These are phyloP conservation scores for Luidia sarsii DNA, from an alignment of 53 echinoderm and acorn worm species.

Conservation along the genomic window DNA sequence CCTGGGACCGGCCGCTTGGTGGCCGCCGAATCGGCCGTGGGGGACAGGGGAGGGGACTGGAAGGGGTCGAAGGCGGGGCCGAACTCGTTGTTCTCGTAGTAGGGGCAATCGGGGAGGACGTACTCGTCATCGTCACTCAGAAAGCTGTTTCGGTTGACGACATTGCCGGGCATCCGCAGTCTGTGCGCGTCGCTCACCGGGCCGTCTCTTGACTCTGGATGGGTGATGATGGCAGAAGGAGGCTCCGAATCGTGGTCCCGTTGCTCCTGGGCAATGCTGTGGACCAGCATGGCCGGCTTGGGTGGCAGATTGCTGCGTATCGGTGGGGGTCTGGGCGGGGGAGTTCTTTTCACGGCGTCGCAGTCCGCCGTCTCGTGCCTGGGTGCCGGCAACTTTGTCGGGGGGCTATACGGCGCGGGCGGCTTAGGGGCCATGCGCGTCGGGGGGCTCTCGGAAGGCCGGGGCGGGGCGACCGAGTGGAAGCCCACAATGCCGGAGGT, in stretches of 20 bases:
- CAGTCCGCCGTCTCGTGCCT: neutral
- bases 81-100: slow-evolving; percentile 33
- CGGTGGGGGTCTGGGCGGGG: slow-evolving; percentile 47
- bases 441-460: slow-evolving; percentile 24
- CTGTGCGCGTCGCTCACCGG: neutral
- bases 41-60: slow-evolving; percentile 17
- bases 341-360: slow-evolving; percentile 19
- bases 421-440: slow-evolving; percentile 33
- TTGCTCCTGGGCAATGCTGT: slow-evolving; percentile 31
- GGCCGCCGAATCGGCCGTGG: neutral
- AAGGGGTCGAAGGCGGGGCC: neutral
- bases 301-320: slow-evolving; percentile 38
- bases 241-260: neutral
- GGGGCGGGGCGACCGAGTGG: slow-evolving; percentile 34
- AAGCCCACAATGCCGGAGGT: slow-evolving; percentile 23
- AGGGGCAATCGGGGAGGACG: slow-evolving; percentile 10
- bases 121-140: slow-evolving; percentile 54
- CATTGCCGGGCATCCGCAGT: slow-evolving; percentile 12
- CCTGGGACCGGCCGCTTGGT: slow-evolving; percentile 32
- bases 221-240: neutral
- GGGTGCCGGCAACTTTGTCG: neutral
- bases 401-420: slow-evolving; percentile 12
- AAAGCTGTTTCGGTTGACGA: slow-evolving; percentile 5
- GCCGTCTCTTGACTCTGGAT: slow-evolving; percentile 21
- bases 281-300: slow-evolving; percentile 26